Evolutionary conservation across 37 sponge, comb jelly and placozoan genomes (phyloP), one percentile per base, ranked within the genome.

Genomic region (Tethya wilhelma): DNA sequence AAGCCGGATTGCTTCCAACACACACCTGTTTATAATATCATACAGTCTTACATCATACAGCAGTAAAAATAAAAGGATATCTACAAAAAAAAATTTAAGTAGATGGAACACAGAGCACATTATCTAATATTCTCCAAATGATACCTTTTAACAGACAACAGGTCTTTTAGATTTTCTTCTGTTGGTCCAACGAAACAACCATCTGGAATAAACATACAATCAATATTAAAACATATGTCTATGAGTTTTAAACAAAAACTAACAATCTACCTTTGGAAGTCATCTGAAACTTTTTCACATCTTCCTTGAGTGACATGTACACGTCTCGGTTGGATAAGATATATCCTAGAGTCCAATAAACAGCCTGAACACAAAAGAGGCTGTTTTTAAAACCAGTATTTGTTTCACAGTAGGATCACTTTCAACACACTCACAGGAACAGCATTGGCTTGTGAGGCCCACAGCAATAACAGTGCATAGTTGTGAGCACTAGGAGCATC

Each of bases 381-480:
- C 6, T 60, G 62, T 7, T 22, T 60, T 6, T n/a, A 9, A 37
- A 9, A 67, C 3, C 8, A 34, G 2, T 38, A 69, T 42, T 12
- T 20, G 4, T 40, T 38, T 2, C 22, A 62, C 63, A 26, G 63
- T n/a, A 49, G n/a, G n/a, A n/a, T n/a, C n/a, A n/a, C n/a, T 26
- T 14, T 49, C 53, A n/a, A 17, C 28, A 60, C 63, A 36, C 69
- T 79, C 29, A 93, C 94, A 23, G 94, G 94, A 9, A 91, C 42
- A 44, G 94, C 94, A 67, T 93, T 93, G 41, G 91, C 90, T 59
- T 93, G 94, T 43, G 94, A 87, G 25, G 94, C 94, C 94, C 94
- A 93, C 49, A 93, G 75, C 63, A 93, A 36, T 42, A 93, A 56
- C n/a, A 93, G 65, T 14, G 84, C 77, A 42, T 82, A 93, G 76